phyloP scores from a whole-genome alignment of 2,113 vertebrate species.

The Sminthopsis crassicaudata region DNA sequence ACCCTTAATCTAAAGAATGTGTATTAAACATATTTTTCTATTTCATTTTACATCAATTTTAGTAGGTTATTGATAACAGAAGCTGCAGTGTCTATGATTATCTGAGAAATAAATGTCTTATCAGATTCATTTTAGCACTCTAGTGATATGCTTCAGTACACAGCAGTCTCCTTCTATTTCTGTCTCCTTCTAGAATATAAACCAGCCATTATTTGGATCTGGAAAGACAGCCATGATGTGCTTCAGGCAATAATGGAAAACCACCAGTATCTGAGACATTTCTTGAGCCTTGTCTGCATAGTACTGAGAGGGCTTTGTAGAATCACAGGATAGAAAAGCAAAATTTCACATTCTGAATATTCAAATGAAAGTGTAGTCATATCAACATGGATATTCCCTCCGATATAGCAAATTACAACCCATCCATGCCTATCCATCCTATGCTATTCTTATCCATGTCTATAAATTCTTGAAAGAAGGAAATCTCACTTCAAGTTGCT shows the following conservation, averaged over 20 bases:
- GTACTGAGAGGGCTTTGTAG: too few species aligned
- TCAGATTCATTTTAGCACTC: not conserved
- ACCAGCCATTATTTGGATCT: not conserved
- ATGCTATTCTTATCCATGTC: not conserved
- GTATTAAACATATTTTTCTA: slow-evolving; percentile 14
- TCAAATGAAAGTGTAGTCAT: not conserved
- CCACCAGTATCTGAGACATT: not conserved
- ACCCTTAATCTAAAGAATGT: not conserved
- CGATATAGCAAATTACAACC: not conserved
- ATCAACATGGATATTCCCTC: not conserved
- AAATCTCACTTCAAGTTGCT: not conserved
- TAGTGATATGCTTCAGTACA: not conserved
- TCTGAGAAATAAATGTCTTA: slow-evolving; percentile 39
- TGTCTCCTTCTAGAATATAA: slow-evolving; percentile 25
- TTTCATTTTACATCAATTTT: not conserved
- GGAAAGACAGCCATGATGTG: not conserved
- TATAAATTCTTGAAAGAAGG: not conserved
- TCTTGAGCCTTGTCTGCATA: not conserved
- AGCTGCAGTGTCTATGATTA: not conserved
- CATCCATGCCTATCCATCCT: not conserved
- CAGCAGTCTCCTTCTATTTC: not conserved
- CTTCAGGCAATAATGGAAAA: not conserved
- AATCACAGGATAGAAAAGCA: too few species aligned
- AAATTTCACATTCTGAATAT: not conserved
- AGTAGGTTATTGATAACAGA: not conserved